Percentiles rank a stretch among this genome's conserved stretches.
These are phyloP conservation scores for Eurystomus glaucurus DNA, from an alignment of 2,797 vertebrate species.

Conservation along the genomic window DNA sequence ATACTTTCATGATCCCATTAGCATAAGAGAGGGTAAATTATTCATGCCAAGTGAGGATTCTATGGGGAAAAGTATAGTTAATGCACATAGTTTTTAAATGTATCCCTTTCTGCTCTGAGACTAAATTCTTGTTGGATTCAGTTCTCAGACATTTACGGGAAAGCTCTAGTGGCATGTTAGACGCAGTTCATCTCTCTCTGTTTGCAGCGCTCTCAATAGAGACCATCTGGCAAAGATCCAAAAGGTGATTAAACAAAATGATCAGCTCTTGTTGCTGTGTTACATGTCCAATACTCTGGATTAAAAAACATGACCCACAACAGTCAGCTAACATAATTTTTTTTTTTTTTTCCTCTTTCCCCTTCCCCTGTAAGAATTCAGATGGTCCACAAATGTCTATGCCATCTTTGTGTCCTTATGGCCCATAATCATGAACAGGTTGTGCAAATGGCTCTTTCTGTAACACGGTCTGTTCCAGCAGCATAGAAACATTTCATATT, in stretches of 20 bases:
- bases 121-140: conserved; percentile 98
- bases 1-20: conserved; percentile 99
- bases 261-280: conserved; percentile 93
- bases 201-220: conserved; percentile 88
- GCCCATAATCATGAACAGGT: conserved; percentile 92
- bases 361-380: conserved; percentile 82
- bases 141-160: conserved; percentile 98
- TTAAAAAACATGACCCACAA: conserved; percentile 89
- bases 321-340: conserved; percentile 83
- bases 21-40: conserved; percentile 99
- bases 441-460: conserved; percentile 86
- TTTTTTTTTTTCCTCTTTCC: conserved; percentile 27
- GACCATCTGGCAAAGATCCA: conserved; percentile 97
- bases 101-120: conserved; percentile 94
- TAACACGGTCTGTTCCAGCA: conserved; percentile 86
- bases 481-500: conserved; percentile 88
- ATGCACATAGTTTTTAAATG: conserved; percentile 99
- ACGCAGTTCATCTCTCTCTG: conserved; percentile 88
- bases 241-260: conserved; percentile 99
- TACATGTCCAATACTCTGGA: conserved; percentile 89
- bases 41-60: conserved; percentile 99
- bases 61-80: conserved; percentile 99
- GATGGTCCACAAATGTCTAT: conserved; percentile 87
- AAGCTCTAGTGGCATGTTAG: conserved; percentile 92
- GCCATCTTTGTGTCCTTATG: conserved; percentile 90